Conservation (phyloP, 2,797 vertebrate genomes). For the Salarias fasciatus region DNA sequence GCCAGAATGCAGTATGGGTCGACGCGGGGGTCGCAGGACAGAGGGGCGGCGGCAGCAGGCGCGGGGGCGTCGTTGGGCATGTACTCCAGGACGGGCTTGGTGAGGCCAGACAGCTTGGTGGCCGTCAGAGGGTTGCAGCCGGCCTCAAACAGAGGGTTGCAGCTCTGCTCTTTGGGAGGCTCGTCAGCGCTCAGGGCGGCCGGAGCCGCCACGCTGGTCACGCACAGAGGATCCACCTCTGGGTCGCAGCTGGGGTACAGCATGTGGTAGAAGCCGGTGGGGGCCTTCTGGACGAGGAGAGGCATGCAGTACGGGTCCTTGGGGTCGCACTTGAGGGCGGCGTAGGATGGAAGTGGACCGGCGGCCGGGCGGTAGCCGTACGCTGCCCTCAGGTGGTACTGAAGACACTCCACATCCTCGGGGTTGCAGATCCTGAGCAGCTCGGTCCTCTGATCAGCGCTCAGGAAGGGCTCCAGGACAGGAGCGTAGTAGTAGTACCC, state of each 20-base stretch:
- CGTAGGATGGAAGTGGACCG: conserved; percentile 74
- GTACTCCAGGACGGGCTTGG: conserved; percentile 79
- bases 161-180: conserved; percentile 73
- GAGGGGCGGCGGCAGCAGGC: conserved; percentile 58
- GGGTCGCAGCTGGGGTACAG: conserved; percentile 81
- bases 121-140: conserved; percentile 83
- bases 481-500: conserved; percentile 80
- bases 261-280: conserved; percentile 76
- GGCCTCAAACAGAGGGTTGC: conserved; percentile 83
- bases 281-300: conserved; percentile 70
- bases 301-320: conserved; percentile 80
- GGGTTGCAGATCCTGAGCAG: conserved; percentile 83
- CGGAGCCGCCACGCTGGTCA: conserved; percentile 47
- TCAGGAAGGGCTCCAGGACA: conserved; percentile 78
- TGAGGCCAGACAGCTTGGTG: conserved; percentile 74
- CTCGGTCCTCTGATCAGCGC: conserved; percentile 73
- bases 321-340: conserved; percentile 80
- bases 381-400: conserved; percentile 84
- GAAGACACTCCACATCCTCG: conserved; percentile 83
- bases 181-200: conserved; percentile 55
- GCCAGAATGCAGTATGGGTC: conserved; percentile 80
- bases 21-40: conserved; percentile 77
- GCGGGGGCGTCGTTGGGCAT: conserved; percentile 44
- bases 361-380: conserved; percentile 79
- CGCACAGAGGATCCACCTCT: conserved; percentile 79